Conservation (phyloP, 2,888 invertebrate genomes). For the Alentia gelatinosa region DNA sequence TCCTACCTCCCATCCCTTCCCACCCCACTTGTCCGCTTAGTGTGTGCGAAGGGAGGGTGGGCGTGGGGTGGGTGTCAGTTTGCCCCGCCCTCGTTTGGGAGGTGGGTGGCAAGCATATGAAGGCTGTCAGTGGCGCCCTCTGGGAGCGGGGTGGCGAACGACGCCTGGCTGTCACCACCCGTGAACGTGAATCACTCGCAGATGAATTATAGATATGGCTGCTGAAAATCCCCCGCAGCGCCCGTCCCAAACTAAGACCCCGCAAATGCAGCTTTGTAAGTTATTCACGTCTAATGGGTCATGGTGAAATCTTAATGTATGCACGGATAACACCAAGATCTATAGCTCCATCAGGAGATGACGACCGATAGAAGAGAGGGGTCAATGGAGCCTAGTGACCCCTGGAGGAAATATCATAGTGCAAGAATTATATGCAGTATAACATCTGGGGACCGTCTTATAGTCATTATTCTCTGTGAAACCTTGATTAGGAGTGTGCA, state of each 20-base stretch:
- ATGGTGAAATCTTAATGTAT: neutral
- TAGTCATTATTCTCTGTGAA: no score
- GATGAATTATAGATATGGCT: conserved; percentile 11
- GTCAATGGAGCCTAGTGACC: no score
- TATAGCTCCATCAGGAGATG: no score
- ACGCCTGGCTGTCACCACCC: conserved; percentile 7
- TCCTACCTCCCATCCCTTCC: neutral
- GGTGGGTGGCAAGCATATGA: neutral
- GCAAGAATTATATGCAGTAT: no score
- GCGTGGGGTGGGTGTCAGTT: neutral
- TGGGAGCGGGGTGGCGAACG: neutral
- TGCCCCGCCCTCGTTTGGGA: neutral
- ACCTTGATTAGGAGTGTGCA: no score
- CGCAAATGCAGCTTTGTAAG: neutral
- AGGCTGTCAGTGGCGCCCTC: neutral
- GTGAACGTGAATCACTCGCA: neutral
- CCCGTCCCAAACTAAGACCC: neutral
- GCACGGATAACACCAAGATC: neutral
- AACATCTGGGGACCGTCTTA: no score
- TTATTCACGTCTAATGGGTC: neutral
- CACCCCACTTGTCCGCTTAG: neutral
- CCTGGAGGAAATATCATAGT: no score
- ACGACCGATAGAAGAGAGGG: no score
- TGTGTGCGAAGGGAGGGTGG: neutral
- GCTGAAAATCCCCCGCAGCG: neutral